These are phyloP conservation scores for Drosophila macrospina DNA, from an alignment of 2,888 invertebrate genomes.

Conservation along the genomic window DNA sequence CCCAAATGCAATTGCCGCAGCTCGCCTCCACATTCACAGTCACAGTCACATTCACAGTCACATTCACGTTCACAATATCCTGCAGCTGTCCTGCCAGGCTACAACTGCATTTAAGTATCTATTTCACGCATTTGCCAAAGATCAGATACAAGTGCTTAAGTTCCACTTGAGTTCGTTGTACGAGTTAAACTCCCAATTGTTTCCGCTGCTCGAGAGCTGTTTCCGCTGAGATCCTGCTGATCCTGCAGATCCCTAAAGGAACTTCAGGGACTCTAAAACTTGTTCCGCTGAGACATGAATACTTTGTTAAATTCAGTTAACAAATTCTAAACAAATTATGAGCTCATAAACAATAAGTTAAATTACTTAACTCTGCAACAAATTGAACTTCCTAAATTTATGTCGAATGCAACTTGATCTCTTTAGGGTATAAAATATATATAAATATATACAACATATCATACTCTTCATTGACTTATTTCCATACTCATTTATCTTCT, in stretches of 20 bases:
- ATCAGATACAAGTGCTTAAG: conserved; percentile 63
- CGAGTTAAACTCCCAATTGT: conserved; percentile 18
- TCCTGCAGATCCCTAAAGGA: conserved; percentile 6
- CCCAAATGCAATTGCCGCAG: conserved; percentile 18
- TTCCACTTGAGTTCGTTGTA: conserved; percentile 59
- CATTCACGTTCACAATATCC: conserved; percentile 37
- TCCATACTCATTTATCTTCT: too few relatives aligned
- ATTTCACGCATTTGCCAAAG: conserved; percentile 75
- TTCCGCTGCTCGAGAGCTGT: conserved; percentile 46
- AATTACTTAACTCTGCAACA: too few relatives aligned
- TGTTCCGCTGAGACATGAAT: conserved; percentile 34
- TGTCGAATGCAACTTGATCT: too few relatives aligned
- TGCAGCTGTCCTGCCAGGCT: conserved; percentile 49
- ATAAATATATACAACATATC: too few relatives aligned
- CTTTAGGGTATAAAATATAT: too few relatives aligned
- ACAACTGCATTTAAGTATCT: conserved; percentile 61
- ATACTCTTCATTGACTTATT: too few relatives aligned
- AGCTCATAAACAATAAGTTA: not conserved
- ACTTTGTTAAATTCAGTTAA: not conserved
- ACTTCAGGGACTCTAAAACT: conserved; percentile 6
- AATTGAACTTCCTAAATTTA: too few relatives aligned
- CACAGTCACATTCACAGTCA: not conserved
- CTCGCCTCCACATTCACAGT: conserved; percentile 3
- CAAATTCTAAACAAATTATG: not conserved
- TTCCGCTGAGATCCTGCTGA: conserved; percentile 28